Base-by-base conservation (phyloP, 2,113 vertebrate species). In the Myotis davidii region DNA sequence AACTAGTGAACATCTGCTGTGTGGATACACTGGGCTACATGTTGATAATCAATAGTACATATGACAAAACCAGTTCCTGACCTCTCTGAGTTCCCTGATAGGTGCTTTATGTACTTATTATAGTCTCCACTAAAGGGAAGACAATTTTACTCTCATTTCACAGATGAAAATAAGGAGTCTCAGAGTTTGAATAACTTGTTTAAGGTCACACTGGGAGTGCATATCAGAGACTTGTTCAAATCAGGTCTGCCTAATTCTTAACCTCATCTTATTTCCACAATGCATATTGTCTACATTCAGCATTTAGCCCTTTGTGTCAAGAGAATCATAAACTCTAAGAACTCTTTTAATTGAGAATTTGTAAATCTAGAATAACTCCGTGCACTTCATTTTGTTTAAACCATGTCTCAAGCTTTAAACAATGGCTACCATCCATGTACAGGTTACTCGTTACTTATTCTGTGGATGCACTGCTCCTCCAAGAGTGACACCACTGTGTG, bases 321-420 rank as follows among this genome's bases (percentile, higher is more conserved):
- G 52, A 91, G 25, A 90, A 79, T 13, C 25, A 1, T 11, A 48
- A 93, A 32, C 10, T 52, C 20, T 61, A 64, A 65, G 52, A 86
- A 29, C 29, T 85, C 52, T 48, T 69, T 82, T 34, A 39, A 0
- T 32, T 42, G 56, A 91, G 21, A 3, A 69, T 8, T 64, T 17
- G n/a, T n/a, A 69, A 84, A 78, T 74, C 13, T 34, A 78, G 64
- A 78, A 69, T 29, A 85, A n/a, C 42, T 87, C 56, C 64, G 32
- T 70, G 45, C 37, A 27, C 14, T 85, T 70, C 12, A 72, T 25
- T 81, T 48, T 95, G 65, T 54, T 88, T 48, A 79, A 65, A 34
- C 7, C 20, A 34, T 74, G 34, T 45, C 64, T 93, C 20, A 2
- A 6, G 37, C 10, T 92, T 92, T 52, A 37, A 92, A 48, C 10